Evolutionary conservation across 2,888 invertebrate genomes (phyloP), one percentile per base, ranked within the genome.

Genomic region (Fissipunctia ypsillon): DNA sequence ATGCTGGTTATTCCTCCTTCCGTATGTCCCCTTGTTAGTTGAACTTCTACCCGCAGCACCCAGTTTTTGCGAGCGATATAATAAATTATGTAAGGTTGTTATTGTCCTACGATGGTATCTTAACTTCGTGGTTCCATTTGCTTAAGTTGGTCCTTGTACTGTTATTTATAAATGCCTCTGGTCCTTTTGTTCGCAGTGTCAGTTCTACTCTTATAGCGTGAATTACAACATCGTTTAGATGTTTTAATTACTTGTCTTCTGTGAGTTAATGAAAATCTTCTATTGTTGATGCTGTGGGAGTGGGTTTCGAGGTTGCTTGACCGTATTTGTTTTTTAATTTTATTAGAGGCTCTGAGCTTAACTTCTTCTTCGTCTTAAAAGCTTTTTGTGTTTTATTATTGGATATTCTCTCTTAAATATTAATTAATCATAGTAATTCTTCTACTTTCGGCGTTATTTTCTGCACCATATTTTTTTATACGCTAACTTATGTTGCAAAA

Each of bases 81-180:
- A 95, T 95, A 95, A 95, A 94, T 94, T 94, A 93, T 91, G 90
- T 91, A 91, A 91, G 91, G 90, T 87, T 90, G 89, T 94, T 93
- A 95, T 95, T 95, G 95, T 95, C 93, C 92, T 88, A 76, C 87
- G 93, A 95, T 94, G 90, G 78, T 94, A 95, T 95, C 94, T 92
- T 87, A 89, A 91, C 90, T 92, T 90, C 85, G 91, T 89, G 91
- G 88, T 90, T 75, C 89, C 89, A 88, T 90, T 91, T 88, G 86
- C 85, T 80, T 76, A 80, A 86, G 84, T 77, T 82, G 73, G 85
- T 86, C 84, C 87, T 88, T 89, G 87, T 86, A 86, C 79, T 81
- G 86, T 89, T 88, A 92, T 93, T 93, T 93, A 93, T 91, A 92
- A 93, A 88, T 84, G 81, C 80, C 69, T 80, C 50, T 70, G 69